Evolutionary conservation across 1,140 invertebrate genomes (phyloP), one percentile per base, ranked within the genome.

Genomic region (Pseudobourletiella spinata): DNA sequence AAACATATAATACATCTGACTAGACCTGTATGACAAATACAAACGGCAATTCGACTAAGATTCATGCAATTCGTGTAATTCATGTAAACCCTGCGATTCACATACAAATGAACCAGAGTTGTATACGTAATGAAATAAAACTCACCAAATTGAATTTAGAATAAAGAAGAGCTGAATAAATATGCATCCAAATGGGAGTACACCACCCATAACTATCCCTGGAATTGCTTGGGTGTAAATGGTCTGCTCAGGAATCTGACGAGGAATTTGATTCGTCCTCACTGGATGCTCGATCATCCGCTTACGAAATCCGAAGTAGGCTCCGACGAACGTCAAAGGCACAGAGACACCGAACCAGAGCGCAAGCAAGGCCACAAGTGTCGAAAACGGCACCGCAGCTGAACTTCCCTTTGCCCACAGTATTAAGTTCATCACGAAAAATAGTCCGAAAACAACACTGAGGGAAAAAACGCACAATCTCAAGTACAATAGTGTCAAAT

Each of bases 91-190:
- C n/a, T n/a, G n/a, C n/a, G n/a, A n/a, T n/a, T n/a, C 22, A 54
- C 11, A 28, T 26, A 26, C 20, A 26, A 54, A 28, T 26, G 22
- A 52, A 3, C 32, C 32, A 8, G 32, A 39, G 22, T 46, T 29
- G 24, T 29, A 0, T 24, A 30, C 8, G 24, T 26, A 20, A 29
- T 2, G n/a, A 2, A n/a, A 20, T 16, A 22, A 2, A 22, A 69
- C 75, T 73, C 75, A 85, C 96, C 96, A 99, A 50, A 99, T 86
- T 28, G 94, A 98, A 78, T 97, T 99, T 16, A 99, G 81, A 65
- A 99, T 98, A 75, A 99, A 99, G 81, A 98, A 99, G 16, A 99
- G 82, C 74, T 99, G 96, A 70, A 99, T 98, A 75, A 99, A 99
- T 75, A 99, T 99, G 75, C 96, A 98, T 42, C 95, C 96, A 77